Base-by-base conservation (phyloP, 2,797 vertebrate species). In the Kryptopterus vitreolus region DNA sequence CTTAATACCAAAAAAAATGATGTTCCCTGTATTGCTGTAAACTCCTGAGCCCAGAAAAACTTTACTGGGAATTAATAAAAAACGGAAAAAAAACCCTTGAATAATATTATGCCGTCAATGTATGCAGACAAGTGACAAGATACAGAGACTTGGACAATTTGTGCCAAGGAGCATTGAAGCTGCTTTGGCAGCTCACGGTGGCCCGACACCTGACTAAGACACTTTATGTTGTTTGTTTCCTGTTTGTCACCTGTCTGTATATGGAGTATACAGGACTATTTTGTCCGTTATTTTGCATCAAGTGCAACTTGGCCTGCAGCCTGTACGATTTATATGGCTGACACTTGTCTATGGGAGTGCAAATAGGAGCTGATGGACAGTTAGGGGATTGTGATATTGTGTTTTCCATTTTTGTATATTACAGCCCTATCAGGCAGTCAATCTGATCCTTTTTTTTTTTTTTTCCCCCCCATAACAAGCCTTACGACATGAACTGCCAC, bases 391-490 rank as follows among this genome's bases (percentile, higher is more conserved):
- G 38, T 59, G 62, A 59, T 35, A 52, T 77, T 61, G 73, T 20
- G 38, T 59, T 81, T 82, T 62, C 22, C 66, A 77, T 61, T 50
- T 77, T 65, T 72, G 58, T 72, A 52, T 22, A 57, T 73, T 66
- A 76, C 22, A 58, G 35, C 69, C 61, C 43, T 57, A 77, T 58
- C 46, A 62, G 80, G 61, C 73, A 81, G 74, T 50, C 65, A 31
- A 53, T 65, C 59, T 10, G 65, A 31, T 77, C 48, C 55, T 38
- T 4, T 62, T 70, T 29, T 71, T 43, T n/a, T n/a, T n/a, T n/a
- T n/a, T n/a, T n/a, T n/a, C n/a, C n/a, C n/a, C n/a, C n/a, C 70
- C 24, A 20, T 80, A 75, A 83, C 77, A 53, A 83, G 69, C 62
- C 69, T 81, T 82, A 75, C 22, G 38, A 77, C 69, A 76, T 24